Evolutionary conservation across 2,113 vertebrate species (phyloP), one percentile per base, ranked within the genome.

Genomic region (Asarcornis scutulata): DNA sequence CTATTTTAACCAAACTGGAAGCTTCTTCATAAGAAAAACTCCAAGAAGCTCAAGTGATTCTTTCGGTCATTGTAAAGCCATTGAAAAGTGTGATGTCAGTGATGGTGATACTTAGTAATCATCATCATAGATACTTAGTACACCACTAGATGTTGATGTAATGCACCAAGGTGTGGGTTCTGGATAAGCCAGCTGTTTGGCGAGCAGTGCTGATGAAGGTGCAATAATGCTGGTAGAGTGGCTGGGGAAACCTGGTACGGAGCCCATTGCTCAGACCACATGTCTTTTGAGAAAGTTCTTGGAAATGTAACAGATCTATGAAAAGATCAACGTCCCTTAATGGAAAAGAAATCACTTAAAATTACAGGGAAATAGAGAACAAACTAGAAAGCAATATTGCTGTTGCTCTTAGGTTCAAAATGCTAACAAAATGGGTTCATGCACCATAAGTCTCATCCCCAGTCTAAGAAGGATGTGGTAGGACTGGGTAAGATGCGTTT

Each of bases 391-490:
- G 40, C 12, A 29, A 0, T 69, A 0, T 34, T 68, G 8, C 11
- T 91, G 50, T 66, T 17, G 44, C 13, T 6, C 21, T 50, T 62
- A 0, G 27, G 6, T 84, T 96, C 23, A 58, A 40, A 55, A n/a
- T 7, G 7, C 71, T 91, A 27, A 34, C 13, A 53, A 38, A 77
- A 20, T 62, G 26, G 14, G 21, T 92, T 83, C 7, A 6, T 36
- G 20, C 1, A 5, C 40, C 3, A 0, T 38, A 15, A 84, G 13
- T 71, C 21, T 74, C 22, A 50, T 71, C 25, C 13, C 15, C 6
- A 17, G 2, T 58, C 34, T 38, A n/a, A 79, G 62, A 46, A 66
- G 10, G 20, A 17, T 44, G 3, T 48, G 17, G n/a, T 42, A 68
- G 74, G 52, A 36, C 71, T 77, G 32, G 44, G 42, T 60, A 73